These are phyloP conservation scores for Ochropacha duplaris DNA, from an alignment of 2,888 invertebrate species.

Conservation along the genomic window DNA sequence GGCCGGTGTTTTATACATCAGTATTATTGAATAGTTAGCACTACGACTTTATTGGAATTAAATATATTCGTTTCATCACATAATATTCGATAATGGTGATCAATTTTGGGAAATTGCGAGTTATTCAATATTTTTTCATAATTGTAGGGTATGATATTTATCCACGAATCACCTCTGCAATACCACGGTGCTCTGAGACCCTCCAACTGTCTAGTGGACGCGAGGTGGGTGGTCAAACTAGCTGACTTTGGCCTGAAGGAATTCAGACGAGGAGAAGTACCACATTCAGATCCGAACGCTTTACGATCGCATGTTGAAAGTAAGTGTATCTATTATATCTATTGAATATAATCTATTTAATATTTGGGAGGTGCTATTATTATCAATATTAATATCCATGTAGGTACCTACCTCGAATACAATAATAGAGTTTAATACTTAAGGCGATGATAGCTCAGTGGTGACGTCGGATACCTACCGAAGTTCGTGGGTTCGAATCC, in stretches of 20 bases:
- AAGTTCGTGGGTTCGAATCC: no score
- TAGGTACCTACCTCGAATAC: no score
- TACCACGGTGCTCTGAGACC: slow-evolving; percentile 95
- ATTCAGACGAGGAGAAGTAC: slow-evolving; percentile 90
- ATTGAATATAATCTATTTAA: background rate
- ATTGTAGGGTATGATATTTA: slow-evolving; percentile 92
- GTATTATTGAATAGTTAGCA: no score
- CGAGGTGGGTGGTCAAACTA: slow-evolving; percentile 96
- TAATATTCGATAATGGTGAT: no score
- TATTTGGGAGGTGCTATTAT: no score
- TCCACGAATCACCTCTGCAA: slow-evolving; percentile 93
- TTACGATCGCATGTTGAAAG: slow-evolving; percentile 87
- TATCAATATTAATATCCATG: no score
- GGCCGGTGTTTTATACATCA: no score
- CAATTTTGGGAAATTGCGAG: background rate
- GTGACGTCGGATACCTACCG: no score
- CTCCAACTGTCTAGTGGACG: slow-evolving; percentile 96
- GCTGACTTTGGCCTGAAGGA: slow-evolving; percentile 95
- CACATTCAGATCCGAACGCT: slow-evolving; percentile 83
- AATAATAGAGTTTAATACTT: no score
- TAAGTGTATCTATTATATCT: slow-evolving; percentile 71
- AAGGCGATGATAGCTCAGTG: no score
- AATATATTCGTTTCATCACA: no score
- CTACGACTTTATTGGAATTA: no score
- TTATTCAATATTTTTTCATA: background rate